phyloP scores from a whole-genome alignment of 2,113 vertebrate species.

The Heptranchias perlo region DNA sequence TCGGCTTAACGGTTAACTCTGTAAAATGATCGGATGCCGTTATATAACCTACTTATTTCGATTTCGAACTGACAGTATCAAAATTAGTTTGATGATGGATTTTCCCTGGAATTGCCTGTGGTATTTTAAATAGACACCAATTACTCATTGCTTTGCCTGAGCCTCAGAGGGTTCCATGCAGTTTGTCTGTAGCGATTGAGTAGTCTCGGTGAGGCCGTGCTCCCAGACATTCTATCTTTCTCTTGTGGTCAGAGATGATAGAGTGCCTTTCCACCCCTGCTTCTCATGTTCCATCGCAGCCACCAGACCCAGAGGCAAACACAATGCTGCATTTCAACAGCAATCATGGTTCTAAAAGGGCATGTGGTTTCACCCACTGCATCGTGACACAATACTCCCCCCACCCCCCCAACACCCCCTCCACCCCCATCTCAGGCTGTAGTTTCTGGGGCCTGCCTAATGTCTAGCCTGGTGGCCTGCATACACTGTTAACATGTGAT shows the following conservation, averaged over 20 bases:
- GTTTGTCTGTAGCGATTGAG: background rate
- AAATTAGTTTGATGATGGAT: background rate
- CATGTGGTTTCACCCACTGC: background rate
- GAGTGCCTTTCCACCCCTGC: background rate
- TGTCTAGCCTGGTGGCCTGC: background rate
- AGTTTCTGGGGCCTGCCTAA: background rate
- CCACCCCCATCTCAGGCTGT: background rate
- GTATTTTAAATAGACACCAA: background rate
- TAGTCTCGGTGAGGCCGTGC: background rate
- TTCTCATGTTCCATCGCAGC: background rate
- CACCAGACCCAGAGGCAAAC: background rate
- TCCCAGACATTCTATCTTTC: slow-evolving; percentile 20
- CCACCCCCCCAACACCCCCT: background rate
- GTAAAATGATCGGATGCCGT: background rate
- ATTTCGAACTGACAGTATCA: background rate
- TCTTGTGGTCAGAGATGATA: background rate
- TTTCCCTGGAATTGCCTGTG: background rate
- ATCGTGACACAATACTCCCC: too few relatives aligned
- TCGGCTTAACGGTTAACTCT: background rate
- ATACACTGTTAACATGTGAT: background rate
- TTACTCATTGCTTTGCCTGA: too few relatives aligned
- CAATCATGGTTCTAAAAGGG: background rate
- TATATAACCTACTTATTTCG: too few relatives aligned
- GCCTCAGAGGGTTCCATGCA: background rate
- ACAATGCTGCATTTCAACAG: background rate